These are phyloP conservation scores for Cervus canadensis DNA, from an alignment of 2,113 vertebrate species.

Conservation along the genomic window DNA sequence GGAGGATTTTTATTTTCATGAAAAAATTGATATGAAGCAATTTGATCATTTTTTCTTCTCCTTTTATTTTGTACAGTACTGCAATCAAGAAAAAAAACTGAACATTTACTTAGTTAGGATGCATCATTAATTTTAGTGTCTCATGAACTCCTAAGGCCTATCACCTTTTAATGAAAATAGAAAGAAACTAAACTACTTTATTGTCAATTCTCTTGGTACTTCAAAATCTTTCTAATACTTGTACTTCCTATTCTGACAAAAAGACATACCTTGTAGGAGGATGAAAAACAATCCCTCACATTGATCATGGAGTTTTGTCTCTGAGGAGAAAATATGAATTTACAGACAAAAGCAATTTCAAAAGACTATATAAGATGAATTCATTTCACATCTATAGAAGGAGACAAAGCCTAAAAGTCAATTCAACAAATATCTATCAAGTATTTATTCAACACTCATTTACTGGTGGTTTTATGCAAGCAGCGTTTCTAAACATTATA, in stretches of 20 bases:
- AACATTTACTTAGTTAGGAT: slow-evolving; percentile 39
- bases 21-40: neutral
- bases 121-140: slow-evolving; percentile 55
- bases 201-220: slow-evolving; percentile 4
- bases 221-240: slow-evolving; percentile 17
- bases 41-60: neutral
- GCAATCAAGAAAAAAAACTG: neutral
- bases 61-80: neutral
- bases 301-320: neutral
- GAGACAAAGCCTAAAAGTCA: slow-evolving; percentile 31
- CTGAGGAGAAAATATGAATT: slow-evolving; percentile 38
- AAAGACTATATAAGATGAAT: slow-evolving; percentile 30
- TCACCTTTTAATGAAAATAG: slow-evolving; percentile 46
- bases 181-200: slow-evolving; percentile 32
- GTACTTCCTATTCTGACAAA: neutral
- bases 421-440: slow-evolving; percentile 37
- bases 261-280: neutral
- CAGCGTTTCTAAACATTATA: slow-evolving; percentile 14
- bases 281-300: slow-evolving; percentile 40
- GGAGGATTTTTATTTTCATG: neutral
- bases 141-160: slow-evolving; percentile 49
- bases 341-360: slow-evolving; percentile 42
- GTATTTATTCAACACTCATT: slow-evolving; percentile 10
- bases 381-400: slow-evolving; percentile 23
- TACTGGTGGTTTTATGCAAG: neutral